phyloP scores from a whole-genome alignment of 2,797 vertebrate species.

The Cuculus canorus region DNA sequence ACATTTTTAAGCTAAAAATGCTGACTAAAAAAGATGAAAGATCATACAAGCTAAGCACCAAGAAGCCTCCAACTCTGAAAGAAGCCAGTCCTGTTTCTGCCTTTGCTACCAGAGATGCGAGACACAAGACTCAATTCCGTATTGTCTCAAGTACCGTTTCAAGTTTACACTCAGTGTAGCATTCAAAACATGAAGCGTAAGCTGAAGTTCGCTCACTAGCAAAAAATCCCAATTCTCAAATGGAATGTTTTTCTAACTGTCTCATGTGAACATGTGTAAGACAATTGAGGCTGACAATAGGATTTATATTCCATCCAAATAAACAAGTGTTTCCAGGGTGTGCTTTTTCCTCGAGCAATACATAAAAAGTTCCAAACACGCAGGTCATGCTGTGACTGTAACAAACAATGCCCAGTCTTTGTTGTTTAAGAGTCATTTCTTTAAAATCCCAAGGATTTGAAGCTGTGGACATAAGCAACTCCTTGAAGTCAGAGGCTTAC shows the following conservation, averaged over 20 bases:
- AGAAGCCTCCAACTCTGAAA: too few species aligned
- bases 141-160: too few species aligned
- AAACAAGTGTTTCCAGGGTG: not conserved
- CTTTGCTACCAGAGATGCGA: too few species aligned
- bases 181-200: too few species aligned
- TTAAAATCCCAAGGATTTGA: not conserved
- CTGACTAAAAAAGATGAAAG: too few species aligned
- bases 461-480: not conserved
- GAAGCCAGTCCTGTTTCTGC: too few species aligned
- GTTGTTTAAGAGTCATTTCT: not conserved
- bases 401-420: not conserved
- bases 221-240: not conserved
- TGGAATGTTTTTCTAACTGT: not conserved
- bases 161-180: too few species aligned
- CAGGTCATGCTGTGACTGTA: not conserved
- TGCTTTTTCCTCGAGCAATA: not conserved
- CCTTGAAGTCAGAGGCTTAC: not conserved
- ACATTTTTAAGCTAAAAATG: too few species aligned
- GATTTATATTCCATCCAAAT: not conserved
- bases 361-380: constrained; percentile 29
- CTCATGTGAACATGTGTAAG: not conserved
- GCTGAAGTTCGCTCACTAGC: too few species aligned
- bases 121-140: too few species aligned
- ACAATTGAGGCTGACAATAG: not conserved
- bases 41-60: too few species aligned